Conservation (phyloP, 2,797 vertebrate genomes). For the Thamnophis elegans region DNA sequence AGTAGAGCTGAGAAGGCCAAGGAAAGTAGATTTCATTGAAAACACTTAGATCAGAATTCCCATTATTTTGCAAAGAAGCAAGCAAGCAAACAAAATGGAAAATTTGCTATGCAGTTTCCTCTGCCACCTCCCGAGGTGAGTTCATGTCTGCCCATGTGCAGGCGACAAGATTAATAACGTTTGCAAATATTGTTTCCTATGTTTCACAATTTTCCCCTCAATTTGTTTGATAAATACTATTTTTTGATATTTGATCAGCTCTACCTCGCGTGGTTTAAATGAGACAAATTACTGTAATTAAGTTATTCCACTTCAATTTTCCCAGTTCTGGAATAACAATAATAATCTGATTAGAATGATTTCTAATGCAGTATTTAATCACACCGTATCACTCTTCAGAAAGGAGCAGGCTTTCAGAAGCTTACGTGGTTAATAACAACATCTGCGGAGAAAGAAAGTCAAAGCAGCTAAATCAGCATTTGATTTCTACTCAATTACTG, state of each 20-base stretch:
- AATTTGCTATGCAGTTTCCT: not conserved
- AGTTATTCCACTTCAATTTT: slow-evolving; percentile 23
- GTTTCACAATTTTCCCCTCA: slow-evolving; percentile 19
- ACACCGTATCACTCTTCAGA: not conserved
- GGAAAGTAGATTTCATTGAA: not conserved
- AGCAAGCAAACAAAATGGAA: not conserved
- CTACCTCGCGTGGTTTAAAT: slow-evolving; percentile 22
- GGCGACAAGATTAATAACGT: slow-evolving; percentile 18
- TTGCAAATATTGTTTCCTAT: slow-evolving; percentile 13
- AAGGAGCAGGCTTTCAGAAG: not conserved
- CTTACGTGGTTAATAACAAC: not conserved
- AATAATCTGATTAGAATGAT: slow-evolving; percentile 26
- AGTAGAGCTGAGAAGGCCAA: not conserved
- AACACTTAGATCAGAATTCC: not conserved
- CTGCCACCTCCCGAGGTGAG: not conserved
- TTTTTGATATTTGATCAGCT: slow-evolving; percentile 25
- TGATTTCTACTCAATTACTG: not conserved
- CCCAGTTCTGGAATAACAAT: slow-evolving; percentile 24
- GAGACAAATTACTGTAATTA: slow-evolving; percentile 39
- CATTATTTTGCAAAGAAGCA: not conserved
- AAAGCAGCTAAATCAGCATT: not conserved
- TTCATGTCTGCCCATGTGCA: not conserved
- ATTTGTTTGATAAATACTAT: slow-evolving; percentile 27
- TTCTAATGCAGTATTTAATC: slow-evolving; percentile 28
- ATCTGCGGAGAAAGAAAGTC: not conserved